Percentiles rank a stretch among this genome's conserved stretches.
Evolutionary conservation across 2,113 vertebrate genomes (phyloP).

Genomic region (Cryptoleucopteryx plumbea): DNA sequence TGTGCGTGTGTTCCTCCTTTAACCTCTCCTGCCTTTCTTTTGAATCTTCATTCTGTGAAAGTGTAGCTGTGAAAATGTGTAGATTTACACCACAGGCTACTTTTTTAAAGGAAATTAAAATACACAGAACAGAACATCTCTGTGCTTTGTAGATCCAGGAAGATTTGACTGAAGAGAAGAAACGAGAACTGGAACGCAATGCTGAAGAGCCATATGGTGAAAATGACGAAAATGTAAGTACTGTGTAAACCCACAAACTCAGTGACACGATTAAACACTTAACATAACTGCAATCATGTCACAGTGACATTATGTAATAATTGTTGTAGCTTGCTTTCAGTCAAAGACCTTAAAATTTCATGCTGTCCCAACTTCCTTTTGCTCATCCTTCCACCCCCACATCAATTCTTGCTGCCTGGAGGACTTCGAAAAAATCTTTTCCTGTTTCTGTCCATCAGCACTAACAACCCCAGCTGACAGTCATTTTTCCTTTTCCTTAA

Average conservation of each 20-base stretch:
- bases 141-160: slow-evolving; percentile 82
- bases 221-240: slow-evolving; percentile 83
- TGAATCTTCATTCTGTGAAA: neutral
- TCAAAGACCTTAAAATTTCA: neutral
- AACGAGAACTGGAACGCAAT: slow-evolving; percentile 78
- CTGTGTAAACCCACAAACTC: neutral
- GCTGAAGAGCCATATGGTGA: slow-evolving; percentile 87
- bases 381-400: neutral
- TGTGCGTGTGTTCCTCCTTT: neutral
- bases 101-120: neutral
- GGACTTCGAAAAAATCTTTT: neutral
- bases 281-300: rapidly evolving
- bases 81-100: neutral
- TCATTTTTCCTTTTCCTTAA: neutral
- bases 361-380: neutral
- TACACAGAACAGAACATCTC: neutral
- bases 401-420: neutral
- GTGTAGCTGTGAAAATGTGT: rapidly evolving
- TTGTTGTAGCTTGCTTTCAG: neutral
- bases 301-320: neutral
- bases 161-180: slow-evolving; percentile 85
- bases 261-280: neutral
- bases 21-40: neutral
- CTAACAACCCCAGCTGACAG: neutral
- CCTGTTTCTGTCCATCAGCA: neutral